These are phyloP conservation scores for Catharus bicknelli DNA, from an alignment of 2,113 vertebrate genomes.

Conservation along the genomic window DNA sequence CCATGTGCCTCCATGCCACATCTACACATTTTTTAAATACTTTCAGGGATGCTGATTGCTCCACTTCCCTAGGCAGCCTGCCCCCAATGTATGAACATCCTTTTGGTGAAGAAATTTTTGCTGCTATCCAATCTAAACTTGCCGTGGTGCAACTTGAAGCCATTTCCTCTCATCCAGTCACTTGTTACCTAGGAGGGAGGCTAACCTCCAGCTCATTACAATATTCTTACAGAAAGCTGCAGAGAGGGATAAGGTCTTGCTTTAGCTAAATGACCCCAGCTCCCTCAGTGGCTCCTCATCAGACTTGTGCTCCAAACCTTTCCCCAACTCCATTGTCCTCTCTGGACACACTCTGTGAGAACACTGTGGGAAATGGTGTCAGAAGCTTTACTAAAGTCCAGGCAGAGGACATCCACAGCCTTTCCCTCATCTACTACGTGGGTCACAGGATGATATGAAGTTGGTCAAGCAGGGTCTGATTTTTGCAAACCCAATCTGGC, in stretches of 20 bases:
- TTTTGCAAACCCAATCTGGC: neutral
- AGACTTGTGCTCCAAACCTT: neutral
- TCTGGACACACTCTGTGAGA: fast-evolving
- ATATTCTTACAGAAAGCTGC: neutral
- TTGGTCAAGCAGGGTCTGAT: neutral
- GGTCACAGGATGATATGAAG: neutral
- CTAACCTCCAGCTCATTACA: neutral
- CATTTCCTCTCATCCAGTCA: neutral
- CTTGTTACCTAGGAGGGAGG: neutral
- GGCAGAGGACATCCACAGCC: neutral
- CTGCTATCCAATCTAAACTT: neutral
- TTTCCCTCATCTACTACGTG: neutral
- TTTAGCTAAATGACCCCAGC: fast-evolving
- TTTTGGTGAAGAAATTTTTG: neutral
- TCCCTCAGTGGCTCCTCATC: neutral
- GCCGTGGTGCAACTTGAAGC: neutral
- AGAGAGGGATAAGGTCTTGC: neutral
- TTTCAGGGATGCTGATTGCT: neutral
- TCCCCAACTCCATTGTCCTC: neutral
- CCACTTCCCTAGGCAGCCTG: neutral
- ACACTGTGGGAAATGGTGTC: neutral
- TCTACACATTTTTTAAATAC: neutral
- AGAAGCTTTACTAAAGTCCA: neutral
- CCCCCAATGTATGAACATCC: neutral
- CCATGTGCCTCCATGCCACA: neutral